Evolutionary conservation across 2,113 vertebrate species (phyloP).

Genomic region (Myrmecophaga tridactyla): DNA sequence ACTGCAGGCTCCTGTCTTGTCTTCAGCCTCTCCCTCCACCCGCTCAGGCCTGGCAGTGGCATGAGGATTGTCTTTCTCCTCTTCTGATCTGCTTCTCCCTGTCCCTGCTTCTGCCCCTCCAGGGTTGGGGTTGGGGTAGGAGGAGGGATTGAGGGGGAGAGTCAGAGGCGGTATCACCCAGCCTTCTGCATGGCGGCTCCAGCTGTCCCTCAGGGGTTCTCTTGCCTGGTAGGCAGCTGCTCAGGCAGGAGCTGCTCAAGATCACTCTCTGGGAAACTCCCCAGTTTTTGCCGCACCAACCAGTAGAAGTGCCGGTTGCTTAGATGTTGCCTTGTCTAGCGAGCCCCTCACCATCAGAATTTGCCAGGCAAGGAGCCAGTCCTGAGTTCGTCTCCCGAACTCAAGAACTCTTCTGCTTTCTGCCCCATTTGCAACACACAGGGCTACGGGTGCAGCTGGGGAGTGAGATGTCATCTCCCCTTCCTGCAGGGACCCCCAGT

Average conservation of each 20-base stretch:
- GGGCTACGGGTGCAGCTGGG: not conserved
- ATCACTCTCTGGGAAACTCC: not conserved
- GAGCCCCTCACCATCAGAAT: not conserved
- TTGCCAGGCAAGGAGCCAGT: not conserved
- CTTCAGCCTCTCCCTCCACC: not conserved
- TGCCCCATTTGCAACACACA: not conserved
- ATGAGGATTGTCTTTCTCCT: not conserved
- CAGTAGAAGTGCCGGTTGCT: not conserved
- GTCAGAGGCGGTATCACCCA: not conserved
- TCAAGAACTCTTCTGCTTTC: not conserved
- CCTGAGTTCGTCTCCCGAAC: not conserved
- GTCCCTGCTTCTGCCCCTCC: not conserved
- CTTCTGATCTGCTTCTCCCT: not conserved
- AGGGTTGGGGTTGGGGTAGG: not conserved
- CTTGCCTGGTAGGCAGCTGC: not conserved
- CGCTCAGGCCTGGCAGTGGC: not conserved
- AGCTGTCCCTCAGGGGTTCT: not conserved
- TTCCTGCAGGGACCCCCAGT: not conserved
- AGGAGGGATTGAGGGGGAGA: not conserved
- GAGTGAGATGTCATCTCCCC: not conserved
- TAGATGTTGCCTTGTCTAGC: not conserved
- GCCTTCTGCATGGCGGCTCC: not conserved
- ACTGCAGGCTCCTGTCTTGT: not conserved
- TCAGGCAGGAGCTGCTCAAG: not conserved
- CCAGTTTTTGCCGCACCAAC: not conserved